Evolutionary conservation across 2,888 invertebrate species (phyloP), one percentile per base, ranked within the genome.

Genomic region (Nasonia oneida): DNA sequence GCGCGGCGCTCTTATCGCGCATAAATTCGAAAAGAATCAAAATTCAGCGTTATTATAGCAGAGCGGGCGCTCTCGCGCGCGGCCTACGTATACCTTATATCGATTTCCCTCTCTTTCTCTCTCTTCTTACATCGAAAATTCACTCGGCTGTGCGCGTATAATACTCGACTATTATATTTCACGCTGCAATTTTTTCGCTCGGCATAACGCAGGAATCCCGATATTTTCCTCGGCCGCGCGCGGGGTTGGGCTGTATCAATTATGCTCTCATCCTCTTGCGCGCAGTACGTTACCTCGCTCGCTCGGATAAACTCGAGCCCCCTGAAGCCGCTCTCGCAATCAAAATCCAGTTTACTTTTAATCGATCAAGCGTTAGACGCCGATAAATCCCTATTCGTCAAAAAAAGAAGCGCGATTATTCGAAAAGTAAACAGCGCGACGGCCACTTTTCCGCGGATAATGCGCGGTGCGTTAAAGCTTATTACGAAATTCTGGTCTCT

Each of bases 321-420:
- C n/a, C 33, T 8, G 4, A 47, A 1, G 10, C 29, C 29, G 29
- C 61, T 8, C 70, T 3, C 15, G 47, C 67, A 70, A 82, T 83
- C 42, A 71, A 61, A 86, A 81, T 74, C 70, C 10, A 77, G 77
- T 86, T 86, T 81, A 79, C 67, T 78, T 81, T 84, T 78, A 84
- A 81, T 86, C 81, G 81, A 86, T 84, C 84, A 84, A 74, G 39
- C 70, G 70, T 81, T 77, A 64, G 50, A 50, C 71, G 42, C 8
- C 64, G 77, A 83, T 73, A 47, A 77, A 81, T 86, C 83, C 83
- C 73, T 67, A 86, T 73, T 83, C 47, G 76, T 86, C 79, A 73
- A 71, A 64, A 47, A 8, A 18, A 14, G 37, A 37, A 42, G 29
- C n/a, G 64, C 42, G 81, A 75, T 80, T 83, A 86, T 80, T 79